These are phyloP conservation scores for Ameiurus melas DNA, from an alignment of 2,113 vertebrate genomes.

Conservation along the genomic window DNA sequence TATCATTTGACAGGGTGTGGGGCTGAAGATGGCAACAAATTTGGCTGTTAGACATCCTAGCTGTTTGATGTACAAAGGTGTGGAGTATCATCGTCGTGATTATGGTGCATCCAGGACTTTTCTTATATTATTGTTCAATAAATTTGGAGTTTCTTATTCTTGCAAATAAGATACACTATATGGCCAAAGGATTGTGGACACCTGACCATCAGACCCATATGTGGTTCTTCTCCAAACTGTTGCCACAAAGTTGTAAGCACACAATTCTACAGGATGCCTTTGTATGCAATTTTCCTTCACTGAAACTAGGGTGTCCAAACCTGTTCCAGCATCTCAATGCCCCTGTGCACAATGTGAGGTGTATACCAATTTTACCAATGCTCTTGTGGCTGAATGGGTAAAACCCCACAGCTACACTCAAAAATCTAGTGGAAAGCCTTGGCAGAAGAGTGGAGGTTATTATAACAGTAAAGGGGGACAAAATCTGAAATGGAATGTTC, in stretches of 20 bases:
- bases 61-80: slow-evolving; percentile 55
- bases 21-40: slow-evolving; percentile 77
- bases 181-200: background rate
- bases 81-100: background rate
- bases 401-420: background rate
- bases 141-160: background rate
- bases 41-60: slow-evolving; percentile 55
- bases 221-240: background rate
- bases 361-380: background rate
- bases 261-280: background rate
- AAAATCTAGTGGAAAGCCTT: background rate
- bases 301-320: too few relatives aligned
- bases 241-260: background rate
- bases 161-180: background rate
- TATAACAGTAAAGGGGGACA: too few relatives aligned
- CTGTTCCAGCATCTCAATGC: too few relatives aligned
- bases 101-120: background rate
- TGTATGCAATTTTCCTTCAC: too few relatives aligned
- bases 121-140: background rate
- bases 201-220: background rate
- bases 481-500: too few relatives aligned
- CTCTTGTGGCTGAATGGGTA: background rate
- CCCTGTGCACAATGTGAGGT: too few relatives aligned
- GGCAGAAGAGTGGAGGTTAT: background rate
- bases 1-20: slow-evolving; percentile 68